Percentiles rank a stretch among this genome's conserved stretches.
Evolutionary conservation across 2,888 invertebrate species (phyloP).

Genomic region (Pseudanteris insignis): DNA sequence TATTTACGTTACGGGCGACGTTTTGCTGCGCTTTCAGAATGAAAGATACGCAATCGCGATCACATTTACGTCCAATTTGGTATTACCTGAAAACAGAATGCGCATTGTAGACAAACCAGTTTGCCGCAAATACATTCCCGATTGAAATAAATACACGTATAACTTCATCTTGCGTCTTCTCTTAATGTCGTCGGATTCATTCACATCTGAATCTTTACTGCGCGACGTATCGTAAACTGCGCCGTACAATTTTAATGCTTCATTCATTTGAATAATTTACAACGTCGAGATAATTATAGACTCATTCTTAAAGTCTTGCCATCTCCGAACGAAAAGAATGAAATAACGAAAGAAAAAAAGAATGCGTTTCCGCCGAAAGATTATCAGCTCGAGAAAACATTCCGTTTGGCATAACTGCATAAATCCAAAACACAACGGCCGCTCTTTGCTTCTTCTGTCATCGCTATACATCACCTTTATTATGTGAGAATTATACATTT

Average conservation of each 20-base stretch:
- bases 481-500: too few species aligned
- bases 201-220: slow-evolving; percentile 21
- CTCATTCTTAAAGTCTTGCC: slow-evolving; percentile 14
- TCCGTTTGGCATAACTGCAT: background rate
- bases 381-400: slow-evolving; percentile 1
- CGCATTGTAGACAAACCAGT: slow-evolving; percentile 29
- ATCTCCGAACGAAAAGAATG: too few species aligned
- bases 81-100: slow-evolving; percentile 24
- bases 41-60: slow-evolving; percentile 25
- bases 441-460: too few species aligned
- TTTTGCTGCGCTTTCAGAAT: slow-evolving; percentile 9
- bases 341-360: background rate
- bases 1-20: slow-evolving; percentile 12
- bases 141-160: slow-evolving; percentile 27
- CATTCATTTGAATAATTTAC: slow-evolving; percentile 29
- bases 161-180: slow-evolving; percentile 19
- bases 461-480: too few species aligned
- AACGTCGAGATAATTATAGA: slow-evolving; percentile 12
- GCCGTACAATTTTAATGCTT: slow-evolving; percentile 20
- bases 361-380: background rate
- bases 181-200: slow-evolving; percentile 24
- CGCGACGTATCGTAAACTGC: slow-evolving; percentile 13
- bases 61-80: slow-evolving; percentile 25
- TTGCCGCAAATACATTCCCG: slow-evolving; percentile 13
- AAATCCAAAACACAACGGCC: too few species aligned